Evolutionary conservation across 2,888 invertebrate species (phyloP), one percentile per base, ranked within the genome.

Genomic region (Coenonympha arcania): DNA sequence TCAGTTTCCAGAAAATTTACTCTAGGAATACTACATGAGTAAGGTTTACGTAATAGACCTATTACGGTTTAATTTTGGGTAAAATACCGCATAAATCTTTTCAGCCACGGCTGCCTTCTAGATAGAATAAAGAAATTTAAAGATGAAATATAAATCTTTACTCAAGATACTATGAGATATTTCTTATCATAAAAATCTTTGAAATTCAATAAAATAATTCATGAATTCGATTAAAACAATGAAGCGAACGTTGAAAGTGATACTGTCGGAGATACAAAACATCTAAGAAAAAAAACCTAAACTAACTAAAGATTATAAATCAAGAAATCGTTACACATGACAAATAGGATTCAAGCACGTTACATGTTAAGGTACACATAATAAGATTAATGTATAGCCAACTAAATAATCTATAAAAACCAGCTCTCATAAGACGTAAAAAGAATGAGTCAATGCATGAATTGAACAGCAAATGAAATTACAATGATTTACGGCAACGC

Each of bases 401-500:
- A 8, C 6, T 13, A 39, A 24, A 24, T 22, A 37, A 22, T 24
- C 15, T 13, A 22, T 15, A 24, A 15, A 24, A 39, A 9, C 9
- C 20, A 15, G 9, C 2, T n/a, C 39, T 24, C 11, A 4, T 22
- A 45, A 52, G 37, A 51, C 45, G 55, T 34, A 42, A 34, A 52
- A 57, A 48, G 54, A 58, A 55, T 52, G 56, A 56, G 52, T 55
- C 50, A 24, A 39, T 39, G 9, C 39, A 9, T 39, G 24, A 24
- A 58, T 57, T 46, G 55, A 50, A 57, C 56, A 52, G 57, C 55
- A 62, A 64, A 66, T 64, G 61, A 65, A 64, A 67, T 69, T 66
- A 66, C 66, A 65, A 63, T 66, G 66, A 68, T 69, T 69, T 65
- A 68, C 65, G 64, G 58, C 61, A 52, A 58, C 52, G 53, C 53